phyloP scores from a whole-genome alignment of 64 coral and sea anemone genomes.

The Catalaphyllia jardinei region DNA sequence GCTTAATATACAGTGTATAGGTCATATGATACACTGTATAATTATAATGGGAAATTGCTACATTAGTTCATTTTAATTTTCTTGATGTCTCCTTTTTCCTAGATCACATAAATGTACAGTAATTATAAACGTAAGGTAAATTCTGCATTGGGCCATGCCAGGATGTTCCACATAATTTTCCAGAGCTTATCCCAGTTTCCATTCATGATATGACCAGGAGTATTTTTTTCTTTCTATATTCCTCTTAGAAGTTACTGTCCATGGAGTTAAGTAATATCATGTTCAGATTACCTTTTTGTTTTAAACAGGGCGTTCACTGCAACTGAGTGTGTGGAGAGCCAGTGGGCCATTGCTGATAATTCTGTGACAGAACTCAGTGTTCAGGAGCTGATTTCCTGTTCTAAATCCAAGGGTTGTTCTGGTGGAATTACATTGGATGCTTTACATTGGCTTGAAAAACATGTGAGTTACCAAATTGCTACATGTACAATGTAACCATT shows the following conservation, averaged over 20 bases:
- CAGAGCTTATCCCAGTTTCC: not conserved
- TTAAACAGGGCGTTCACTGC: slow-evolving; percentile 60
- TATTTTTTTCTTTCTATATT: no score
- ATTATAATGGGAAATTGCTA: no score
- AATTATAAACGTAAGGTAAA: no score
- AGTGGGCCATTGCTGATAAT: slow-evolving; percentile 46
- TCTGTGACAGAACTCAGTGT: slow-evolving; percentile 52
- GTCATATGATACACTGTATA: no score
- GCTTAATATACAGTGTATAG: no score
- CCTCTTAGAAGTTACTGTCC: not conserved
- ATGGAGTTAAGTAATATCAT: no score
- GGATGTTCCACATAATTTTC: not conserved
- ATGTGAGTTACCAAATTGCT: not conserved
- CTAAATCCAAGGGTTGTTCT: slow-evolving; percentile 1
- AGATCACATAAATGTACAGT: no score
- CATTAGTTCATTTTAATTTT: no score
- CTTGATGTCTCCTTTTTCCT: no score
- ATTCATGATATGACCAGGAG: not conserved
- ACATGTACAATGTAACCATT: no score
- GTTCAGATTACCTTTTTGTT: not conserved
- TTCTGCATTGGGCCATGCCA: no score
- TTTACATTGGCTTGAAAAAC: slow-evolving; percentile 19
- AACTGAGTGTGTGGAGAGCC: slow-evolving; percentile 47
- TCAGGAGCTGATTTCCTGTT: slow-evolving; percentile 66
- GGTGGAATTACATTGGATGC: slow-evolving; percentile 50